Percentiles rank a stretch among this genome's conserved stretches.
Evolutionary conservation across 2,888 invertebrate species (phyloP).

Genomic region (Aspidiotus rigidus): DNA sequence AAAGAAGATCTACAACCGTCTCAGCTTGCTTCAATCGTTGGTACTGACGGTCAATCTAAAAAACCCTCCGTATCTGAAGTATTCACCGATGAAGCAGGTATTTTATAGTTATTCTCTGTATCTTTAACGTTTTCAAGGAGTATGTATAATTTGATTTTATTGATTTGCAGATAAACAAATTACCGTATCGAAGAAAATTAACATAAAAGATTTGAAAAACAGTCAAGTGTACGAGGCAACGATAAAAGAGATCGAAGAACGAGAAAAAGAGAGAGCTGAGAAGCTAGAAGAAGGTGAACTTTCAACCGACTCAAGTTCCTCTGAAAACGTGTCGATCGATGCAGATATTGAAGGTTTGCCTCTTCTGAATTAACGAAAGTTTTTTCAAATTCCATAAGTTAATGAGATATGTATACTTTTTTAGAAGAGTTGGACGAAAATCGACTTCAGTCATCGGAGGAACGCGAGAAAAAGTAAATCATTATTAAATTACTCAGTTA

Average conservation of each 20-base stretch:
- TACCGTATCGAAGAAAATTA: slow-evolving; percentile 47
- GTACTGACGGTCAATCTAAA: no score
- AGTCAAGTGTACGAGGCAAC: slow-evolving; percentile 58
- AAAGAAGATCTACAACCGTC: no score
- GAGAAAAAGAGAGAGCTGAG: slow-evolving; percentile 51
- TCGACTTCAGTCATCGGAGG: no score
- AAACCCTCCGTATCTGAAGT: no score
- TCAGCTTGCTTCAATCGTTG: no score
- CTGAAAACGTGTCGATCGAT: slow-evolving; percentile 6
- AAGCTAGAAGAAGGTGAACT: slow-evolving; percentile 57
- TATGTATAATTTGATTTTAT: no score
- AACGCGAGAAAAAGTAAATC: no score
- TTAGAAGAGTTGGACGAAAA: no score
- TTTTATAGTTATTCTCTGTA: neutral
- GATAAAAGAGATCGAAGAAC: slow-evolving; percentile 54
- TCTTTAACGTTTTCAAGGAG: neutral
- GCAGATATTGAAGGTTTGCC: neutral
- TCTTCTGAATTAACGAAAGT: neutral
- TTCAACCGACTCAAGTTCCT: slow-evolving; percentile 40
- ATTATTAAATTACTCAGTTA: no score
- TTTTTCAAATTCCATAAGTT: neutral
- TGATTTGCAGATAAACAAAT: slow-evolving; percentile 5
- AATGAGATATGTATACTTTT: neutral
- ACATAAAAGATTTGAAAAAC: slow-evolving; percentile 59
- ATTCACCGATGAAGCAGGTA: no score